These are phyloP conservation scores for Phylloscopus collybita DNA, from an alignment of 2,797 vertebrate genomes.

Conservation along the genomic window DNA sequence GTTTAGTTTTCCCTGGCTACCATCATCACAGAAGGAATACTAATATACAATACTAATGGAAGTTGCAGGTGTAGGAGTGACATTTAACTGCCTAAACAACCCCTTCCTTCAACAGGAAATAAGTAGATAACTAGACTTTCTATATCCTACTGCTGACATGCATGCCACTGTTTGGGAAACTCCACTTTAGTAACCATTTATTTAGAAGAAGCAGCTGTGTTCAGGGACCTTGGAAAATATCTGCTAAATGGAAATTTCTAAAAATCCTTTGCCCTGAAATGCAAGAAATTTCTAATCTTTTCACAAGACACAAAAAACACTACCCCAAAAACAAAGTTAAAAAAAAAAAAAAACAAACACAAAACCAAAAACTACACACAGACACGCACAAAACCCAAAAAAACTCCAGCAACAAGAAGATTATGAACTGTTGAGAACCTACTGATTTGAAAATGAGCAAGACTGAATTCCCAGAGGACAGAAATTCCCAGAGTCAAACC, in stretches of 20 bases:
- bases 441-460: not conserved
- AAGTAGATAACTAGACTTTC: not conserved
- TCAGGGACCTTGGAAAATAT: not conserved
- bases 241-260: not conserved
- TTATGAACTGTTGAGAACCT: not conserved
- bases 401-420: not conserved
- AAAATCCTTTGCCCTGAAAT: not conserved
- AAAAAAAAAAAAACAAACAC: not conserved
- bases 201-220: not conserved
- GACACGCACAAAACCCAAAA: not conserved
- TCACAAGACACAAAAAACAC: not conserved
- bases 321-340: not conserved
- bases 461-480: not conserved
- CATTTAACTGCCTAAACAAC: conserved; percentile 14
- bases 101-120: conserved; percentile 22
- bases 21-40: not conserved
- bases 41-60: not conserved
- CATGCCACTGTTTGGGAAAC: not conserved
- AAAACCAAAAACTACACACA: not conserved
- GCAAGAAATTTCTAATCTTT: not conserved
- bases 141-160: not conserved
- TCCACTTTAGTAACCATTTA: not conserved
- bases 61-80: conserved; percentile 15
- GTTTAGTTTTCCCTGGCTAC: conserved; percentile 12
- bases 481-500: not conserved